These are phyloP conservation scores for Papilio protenor DNA, from an alignment of 2,888 invertebrate genomes.

Conservation along the genomic window DNA sequence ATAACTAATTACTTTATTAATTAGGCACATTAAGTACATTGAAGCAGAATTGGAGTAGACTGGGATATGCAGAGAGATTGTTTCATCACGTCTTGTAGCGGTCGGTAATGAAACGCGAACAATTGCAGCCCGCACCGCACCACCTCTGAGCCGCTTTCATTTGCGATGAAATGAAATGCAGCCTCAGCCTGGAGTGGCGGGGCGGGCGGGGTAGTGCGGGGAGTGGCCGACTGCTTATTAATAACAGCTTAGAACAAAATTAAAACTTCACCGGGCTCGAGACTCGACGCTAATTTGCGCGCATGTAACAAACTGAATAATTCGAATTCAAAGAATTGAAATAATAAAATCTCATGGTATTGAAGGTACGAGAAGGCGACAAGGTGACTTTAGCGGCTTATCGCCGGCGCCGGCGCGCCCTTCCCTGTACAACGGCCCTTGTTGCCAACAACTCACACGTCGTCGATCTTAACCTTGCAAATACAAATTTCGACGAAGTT, in stretches of 20 bases:
- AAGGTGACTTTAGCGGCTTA: not conserved
- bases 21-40: not conserved
- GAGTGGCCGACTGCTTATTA: constrained; percentile 23
- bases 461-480: not conserved
- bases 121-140: constrained; percentile 1
- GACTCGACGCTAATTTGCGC: not conserved
- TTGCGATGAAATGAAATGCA: constrained; percentile 19
- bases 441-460: not conserved
- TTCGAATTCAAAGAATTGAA: not conserved
- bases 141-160: not conserved
- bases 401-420: not conserved
- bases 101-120: constrained; percentile 1
- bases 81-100: not conserved
- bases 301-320: not conserved
- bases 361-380: not conserved
- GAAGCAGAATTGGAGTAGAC: not conserved
- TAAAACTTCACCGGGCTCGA: constrained; percentile 11
- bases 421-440: not conserved
- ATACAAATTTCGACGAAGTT: not conserved
- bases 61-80: not conserved
- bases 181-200: not conserved
- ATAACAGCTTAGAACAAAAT: constrained; percentile 26
- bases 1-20: not conserved
- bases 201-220: not conserved
- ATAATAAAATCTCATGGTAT: not conserved